Conservation (phyloP, 1,140 invertebrate species). For the Bombus superbus region DNA sequence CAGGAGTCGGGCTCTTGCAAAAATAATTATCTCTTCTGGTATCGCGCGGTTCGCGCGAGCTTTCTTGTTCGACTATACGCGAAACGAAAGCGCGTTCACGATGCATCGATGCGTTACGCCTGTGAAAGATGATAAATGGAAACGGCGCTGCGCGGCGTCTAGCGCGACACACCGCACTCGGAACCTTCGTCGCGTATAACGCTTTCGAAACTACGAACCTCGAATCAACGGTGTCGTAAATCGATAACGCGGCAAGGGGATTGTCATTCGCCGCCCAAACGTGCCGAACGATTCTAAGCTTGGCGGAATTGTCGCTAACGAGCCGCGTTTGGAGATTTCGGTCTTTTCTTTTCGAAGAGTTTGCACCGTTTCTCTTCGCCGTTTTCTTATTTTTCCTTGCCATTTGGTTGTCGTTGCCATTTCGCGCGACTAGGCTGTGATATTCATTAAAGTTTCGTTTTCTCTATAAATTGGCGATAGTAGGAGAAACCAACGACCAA, state of each 20-base stretch:
- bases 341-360: background rate
- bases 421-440: no score
- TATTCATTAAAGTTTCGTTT: no score
- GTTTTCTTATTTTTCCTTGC: no score
- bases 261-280: no score
- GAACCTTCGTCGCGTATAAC: no score
- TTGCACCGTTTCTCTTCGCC: background rate
- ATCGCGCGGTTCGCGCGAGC: background rate
- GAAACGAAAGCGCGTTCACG: constrained; percentile 3
- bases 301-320: constrained; percentile 25
- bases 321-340: background rate
- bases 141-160: no score
- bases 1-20: background rate
- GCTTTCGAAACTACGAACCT: constrained; percentile 10
- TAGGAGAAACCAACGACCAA: no score
- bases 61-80: constrained; percentile 15
- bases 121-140: no score
- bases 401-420: no score
- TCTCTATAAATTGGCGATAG: no score
- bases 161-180: no score
- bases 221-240: background rate
- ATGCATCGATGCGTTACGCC: constrained; percentile 1
- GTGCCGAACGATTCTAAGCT: background rate
- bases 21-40: constrained; percentile 17
- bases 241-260: background rate